These are phyloP conservation scores for Dorcus parallelipipedus DNA, from an alignment of 2,888 invertebrate species.

Conservation along the genomic window DNA sequence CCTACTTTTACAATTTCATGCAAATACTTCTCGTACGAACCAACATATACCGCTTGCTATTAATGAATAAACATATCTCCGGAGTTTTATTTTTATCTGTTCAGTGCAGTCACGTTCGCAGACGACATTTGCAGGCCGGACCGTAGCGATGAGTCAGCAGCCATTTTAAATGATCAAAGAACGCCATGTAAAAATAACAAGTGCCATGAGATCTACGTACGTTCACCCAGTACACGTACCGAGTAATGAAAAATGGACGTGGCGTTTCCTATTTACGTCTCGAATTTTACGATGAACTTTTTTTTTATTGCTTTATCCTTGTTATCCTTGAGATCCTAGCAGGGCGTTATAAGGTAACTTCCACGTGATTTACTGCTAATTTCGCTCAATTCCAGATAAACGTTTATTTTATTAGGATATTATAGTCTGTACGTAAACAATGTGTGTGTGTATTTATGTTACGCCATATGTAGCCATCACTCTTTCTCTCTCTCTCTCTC, in stretches of 20 bases:
- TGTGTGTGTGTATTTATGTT: neutral
- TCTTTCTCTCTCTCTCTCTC: constrained; percentile 8
- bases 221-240: constrained; percentile 15
- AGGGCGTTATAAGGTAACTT: neutral
- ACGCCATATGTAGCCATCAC: neutral
- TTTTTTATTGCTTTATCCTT: neutral
- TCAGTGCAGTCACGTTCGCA: constrained; percentile 11
- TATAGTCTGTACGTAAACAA: neutral
- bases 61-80: constrained; percentile 1
- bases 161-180: constrained; percentile 34
- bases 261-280: constrained; percentile 10
- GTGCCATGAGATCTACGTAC: constrained; percentile 18
- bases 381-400: neutral
- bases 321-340: neutral
- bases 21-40: neutral
- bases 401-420: neutral
- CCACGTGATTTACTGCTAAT: neutral
- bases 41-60: neutral
- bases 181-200: constrained; percentile 27
- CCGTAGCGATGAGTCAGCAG: constrained; percentile 48
- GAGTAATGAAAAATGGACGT: constrained; percentile 11
- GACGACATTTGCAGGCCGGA: constrained; percentile 39
- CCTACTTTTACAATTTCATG: neutral
- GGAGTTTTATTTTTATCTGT: constrained; percentile 5
- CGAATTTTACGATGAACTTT: constrained; percentile 1